A percentile compares a stretch with the other conserved stretches of the same genome.
Evolutionary conservation across 2,113 vertebrate genomes (phyloP).

Genomic region (Cephalopholis sonnerati): DNA sequence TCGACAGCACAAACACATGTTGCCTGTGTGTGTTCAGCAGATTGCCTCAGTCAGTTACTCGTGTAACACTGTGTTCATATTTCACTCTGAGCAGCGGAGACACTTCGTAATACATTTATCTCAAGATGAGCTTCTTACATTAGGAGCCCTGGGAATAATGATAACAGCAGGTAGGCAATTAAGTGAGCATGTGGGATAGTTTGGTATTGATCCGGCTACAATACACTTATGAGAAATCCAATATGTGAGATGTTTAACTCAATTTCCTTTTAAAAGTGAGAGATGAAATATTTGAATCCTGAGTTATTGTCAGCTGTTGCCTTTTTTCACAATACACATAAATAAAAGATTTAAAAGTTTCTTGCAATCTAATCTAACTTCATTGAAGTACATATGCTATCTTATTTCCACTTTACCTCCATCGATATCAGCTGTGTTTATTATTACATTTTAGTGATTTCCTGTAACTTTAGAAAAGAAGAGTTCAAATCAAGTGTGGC

Average conservation of each 20-base stretch:
- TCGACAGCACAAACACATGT: conserved; percentile 37
- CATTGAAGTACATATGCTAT: not conserved
- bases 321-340: not conserved
- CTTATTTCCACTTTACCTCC: not conserved
- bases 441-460: not conserved
- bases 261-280: conserved; percentile 28
- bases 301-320: not conserved
- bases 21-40: conserved; percentile 14
- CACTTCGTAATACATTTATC: conserved; percentile 55
- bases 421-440: not conserved
- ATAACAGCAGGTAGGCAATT: conserved; percentile 55
- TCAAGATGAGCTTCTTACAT: conserved; percentile 35
- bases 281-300: conserved; percentile 1
- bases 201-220: conserved; percentile 58
- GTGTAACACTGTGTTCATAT: conserved; percentile 39
- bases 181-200: conserved; percentile 48
- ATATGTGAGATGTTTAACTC: conserved; percentile 32
- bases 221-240: conserved; percentile 52
- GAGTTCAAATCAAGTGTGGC: not conserved
- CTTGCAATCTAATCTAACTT: conserved; percentile 17
- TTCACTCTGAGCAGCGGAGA: conserved; percentile 42
- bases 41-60: conserved; percentile 23
- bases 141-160: conserved; percentile 37
- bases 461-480: not conserved
- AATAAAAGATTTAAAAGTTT: conserved; percentile 12